These are phyloP conservation scores for Drosophila pallidifrons DNA, from an alignment of 1,140 invertebrate genomes.

Conservation along the genomic window DNA sequence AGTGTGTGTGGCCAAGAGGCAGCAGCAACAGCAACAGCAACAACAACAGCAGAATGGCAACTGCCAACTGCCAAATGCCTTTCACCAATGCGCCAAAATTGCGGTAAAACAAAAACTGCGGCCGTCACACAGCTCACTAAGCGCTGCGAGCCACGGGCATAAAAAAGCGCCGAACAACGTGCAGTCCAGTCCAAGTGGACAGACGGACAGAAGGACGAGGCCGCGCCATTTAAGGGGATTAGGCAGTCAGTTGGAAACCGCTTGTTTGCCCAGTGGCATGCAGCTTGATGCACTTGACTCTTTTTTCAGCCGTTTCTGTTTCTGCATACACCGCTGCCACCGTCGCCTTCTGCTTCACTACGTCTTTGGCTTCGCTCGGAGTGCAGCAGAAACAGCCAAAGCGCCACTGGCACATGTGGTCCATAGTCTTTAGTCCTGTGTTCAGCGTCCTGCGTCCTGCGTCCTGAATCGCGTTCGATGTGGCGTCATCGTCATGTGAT, in stretches of 20 bases:
- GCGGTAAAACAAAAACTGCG: conserved; percentile 77
- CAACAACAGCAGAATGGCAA: neutral
- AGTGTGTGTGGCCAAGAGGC: neutral
- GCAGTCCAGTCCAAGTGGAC: conserved; percentile 11
- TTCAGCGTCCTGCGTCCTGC: neutral
- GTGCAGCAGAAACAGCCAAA: neutral
- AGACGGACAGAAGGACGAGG: conserved; percentile 1
- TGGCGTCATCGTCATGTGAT: conserved; percentile 62
- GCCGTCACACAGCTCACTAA: conserved; percentile 60
- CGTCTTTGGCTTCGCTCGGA: neutral
- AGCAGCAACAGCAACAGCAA: neutral
- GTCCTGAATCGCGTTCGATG: conserved; percentile 38
- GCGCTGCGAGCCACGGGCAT: conserved; percentile 41
- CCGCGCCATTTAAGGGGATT: conserved; percentile 79
- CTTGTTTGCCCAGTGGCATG: conserved; percentile 81
- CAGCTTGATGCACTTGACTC: conserved; percentile 79
- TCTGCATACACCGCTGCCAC: conserved; percentile 25
- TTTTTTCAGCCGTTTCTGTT: conserved; percentile 58
- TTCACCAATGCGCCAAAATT: conserved; percentile 75
- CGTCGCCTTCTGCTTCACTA: conserved; percentile 6
- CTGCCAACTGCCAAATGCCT: conserved; percentile 52
- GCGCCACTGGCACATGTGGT: conserved; percentile 6
- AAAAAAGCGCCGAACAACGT: conserved; percentile 52
- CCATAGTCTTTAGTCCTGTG: neutral
- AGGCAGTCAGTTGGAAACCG: conserved; percentile 81